A percentile compares a stretch with the other conserved stretches of the same genome.
phyloP scores from a whole-genome alignment of 2,888 invertebrate species.

The Nephrocerus scutellatus region DNA sequence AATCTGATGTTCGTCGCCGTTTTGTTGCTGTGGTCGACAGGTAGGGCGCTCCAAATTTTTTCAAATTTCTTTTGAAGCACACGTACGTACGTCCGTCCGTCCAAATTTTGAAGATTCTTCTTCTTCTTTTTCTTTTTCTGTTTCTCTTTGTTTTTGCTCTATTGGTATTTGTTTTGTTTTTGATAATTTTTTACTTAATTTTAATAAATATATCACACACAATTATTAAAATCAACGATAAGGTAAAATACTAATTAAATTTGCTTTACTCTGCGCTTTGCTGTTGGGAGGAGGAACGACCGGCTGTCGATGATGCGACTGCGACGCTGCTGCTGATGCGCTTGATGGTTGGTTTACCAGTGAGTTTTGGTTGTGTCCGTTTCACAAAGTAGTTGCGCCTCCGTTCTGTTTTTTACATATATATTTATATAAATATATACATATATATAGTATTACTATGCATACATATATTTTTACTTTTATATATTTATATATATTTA shows the following conservation, averaged over 20 bases:
- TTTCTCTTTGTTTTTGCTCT: conserved; percentile 19
- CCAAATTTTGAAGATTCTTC: no score
- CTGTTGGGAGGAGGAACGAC: no score
- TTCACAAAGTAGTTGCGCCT: no score
- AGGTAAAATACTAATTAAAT: neutral
- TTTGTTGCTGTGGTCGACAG: no score
- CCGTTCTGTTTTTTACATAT: conserved; percentile 20
- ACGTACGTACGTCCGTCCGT: no score
- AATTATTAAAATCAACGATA: conserved; percentile 43
- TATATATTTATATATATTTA: conserved; percentile 27
- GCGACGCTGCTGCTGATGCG: no score
- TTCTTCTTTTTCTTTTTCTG: conserved; percentile 31
- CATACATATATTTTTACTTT: conserved; percentile 30
- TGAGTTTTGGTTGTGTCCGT: no score
- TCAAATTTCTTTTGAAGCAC: no score
- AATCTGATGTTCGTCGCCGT: no score
- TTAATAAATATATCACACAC: conserved; percentile 48
- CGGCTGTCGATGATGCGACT: no score
- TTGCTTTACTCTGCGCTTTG: conserved; percentile 11
- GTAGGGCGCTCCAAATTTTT: no score
- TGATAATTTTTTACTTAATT: conserved; percentile 40
- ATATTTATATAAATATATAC: conserved; percentile 30
- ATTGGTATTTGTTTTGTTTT: conserved; percentile 26
- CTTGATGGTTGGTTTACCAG: no score
- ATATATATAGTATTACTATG: conserved; percentile 33